Evolutionary conservation across 2,797 vertebrate genomes (phyloP).

Genomic region (Diglossa cyanea): DNA sequence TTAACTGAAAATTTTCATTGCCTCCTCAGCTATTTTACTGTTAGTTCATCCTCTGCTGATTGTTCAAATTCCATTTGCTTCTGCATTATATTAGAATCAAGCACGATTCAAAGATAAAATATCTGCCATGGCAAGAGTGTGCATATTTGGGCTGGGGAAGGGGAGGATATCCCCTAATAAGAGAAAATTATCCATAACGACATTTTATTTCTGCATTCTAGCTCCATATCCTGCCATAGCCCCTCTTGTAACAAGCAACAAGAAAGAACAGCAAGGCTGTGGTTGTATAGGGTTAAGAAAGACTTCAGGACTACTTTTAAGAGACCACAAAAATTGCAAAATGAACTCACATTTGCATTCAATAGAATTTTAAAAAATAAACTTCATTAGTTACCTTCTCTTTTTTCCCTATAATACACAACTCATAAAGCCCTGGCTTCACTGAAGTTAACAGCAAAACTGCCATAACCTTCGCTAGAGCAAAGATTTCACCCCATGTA

Average conservation of each 20-base stretch:
- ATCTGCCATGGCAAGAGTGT: not conserved
- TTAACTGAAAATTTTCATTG: not conserved
- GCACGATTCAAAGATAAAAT: not conserved
- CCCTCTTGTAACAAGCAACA: not conserved
- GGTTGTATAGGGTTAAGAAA: not conserved
- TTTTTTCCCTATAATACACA: not conserved
- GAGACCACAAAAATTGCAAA: not conserved
- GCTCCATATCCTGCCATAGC: not conserved
- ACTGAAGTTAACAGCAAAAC: not conserved
- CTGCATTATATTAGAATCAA: not conserved
- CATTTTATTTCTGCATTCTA: not conserved
- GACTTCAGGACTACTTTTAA: not conserved
- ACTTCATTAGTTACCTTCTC: not conserved
- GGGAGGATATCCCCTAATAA: not conserved
- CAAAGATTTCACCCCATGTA: not conserved
- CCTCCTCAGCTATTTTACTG: not conserved
- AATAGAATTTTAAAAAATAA: not conserved
- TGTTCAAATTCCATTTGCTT: not conserved
- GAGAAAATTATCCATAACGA: not conserved
- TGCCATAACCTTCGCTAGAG: not conserved
- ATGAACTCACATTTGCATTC: not conserved
- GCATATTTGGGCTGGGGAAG: not conserved
- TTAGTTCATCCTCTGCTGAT: not conserved
- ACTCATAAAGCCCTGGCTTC: not conserved
- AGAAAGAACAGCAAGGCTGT: not conserved